Evolutionary conservation across 2,797 vertebrate genomes (phyloP), one percentile per base, ranked within the genome.

Genomic region (Notoglanidium macrostoma): DNA sequence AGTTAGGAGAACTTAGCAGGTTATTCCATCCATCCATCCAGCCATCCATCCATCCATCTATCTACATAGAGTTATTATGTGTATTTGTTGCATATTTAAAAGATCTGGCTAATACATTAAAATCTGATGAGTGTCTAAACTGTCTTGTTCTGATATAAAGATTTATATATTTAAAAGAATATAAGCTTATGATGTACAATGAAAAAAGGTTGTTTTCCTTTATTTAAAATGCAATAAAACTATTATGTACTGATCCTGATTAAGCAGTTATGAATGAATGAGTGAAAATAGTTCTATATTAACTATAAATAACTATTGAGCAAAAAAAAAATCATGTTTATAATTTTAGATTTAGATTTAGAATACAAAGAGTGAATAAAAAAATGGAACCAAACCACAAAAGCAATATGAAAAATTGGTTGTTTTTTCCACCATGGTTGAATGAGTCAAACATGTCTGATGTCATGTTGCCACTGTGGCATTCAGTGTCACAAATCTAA

Each of bases 401-500:
- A 51, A 14, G n/a, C 14, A 54, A 15, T 10, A 19, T 8, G 7
- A 51, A 54, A 51, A 76, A 55, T 77, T 46, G 23, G 15, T 54
- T 15, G 17, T 55, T 78, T 19, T 78, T 35, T 6, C 9, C 17
- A 44, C 21, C 10, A 6, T 15, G 11, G 77, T 40, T 12, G 35
- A 61, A 80, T 59, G 77, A 80, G 32, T 80, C 55, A 61, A 21
- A 59, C 61, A 12, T 14, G 77, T 80, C 55, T 59, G 77, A 59
- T 80, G 77, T 57, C 9, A 79, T 79, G 32, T 59, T 61, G 55
- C 55, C 55, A 26, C 11, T 80, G 21, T 32, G 55, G 5, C 29
- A 40, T 79, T 79, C 32, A 59, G 54, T 35, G 77, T 59, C 55
- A 59, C 17, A 40, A 79, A 79, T 79, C 19, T 40, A 23, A 59